Evolutionary conservation across 2,113 vertebrate species (phyloP), one percentile per base, ranked within the genome.

Genomic region (Chrysemys picta): DNA sequence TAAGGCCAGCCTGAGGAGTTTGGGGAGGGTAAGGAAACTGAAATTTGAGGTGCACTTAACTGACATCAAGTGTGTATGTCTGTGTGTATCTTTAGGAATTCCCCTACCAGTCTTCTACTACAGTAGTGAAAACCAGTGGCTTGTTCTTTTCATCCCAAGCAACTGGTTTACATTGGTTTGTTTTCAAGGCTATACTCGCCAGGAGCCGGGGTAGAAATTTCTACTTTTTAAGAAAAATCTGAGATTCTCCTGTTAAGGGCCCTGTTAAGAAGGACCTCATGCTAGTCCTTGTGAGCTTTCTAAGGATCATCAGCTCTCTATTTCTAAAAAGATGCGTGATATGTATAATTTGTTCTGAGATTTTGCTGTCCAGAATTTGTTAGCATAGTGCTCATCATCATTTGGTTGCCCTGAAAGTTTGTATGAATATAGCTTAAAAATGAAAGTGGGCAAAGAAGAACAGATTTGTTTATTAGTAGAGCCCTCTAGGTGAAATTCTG

Each of bases 11-110:
- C 54, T 87, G 82, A 69, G 93, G 3, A 31, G 78, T 82, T 91
- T 0, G 0, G 93, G 14, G 13, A 85, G 38, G n/a, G 89, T 5
- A 86, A 47, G 24, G 12, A 21, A 16, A 6, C 42, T 65, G 80
- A 88, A 90, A 72, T 38, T 59, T 7, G 3, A 62, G 2, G 22
- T 42, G 2, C 54, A 42, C 52, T 11, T 76, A 53, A 69, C 75
- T 59, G 42, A 35, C 24, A 22, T 76, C 22, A 85, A 72, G 42
- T 75, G 0, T 0, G 1, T 80, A 4, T 4, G 9, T 5, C 12
- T 0, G 6, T 69, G 4, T 80, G 65, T 53, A 10, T 59, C 47
- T 90, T 47, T 0, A 1, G 29, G 53, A n/a, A 89, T 93, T 90
- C 29, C 31, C 8, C 29, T 93, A 27, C 1, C 1, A 81, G 38